Percentiles rank a stretch among this genome's conserved stretches.
Evolutionary conservation across 2,888 invertebrate genomes (phyloP).

Genomic region (Conops quadrifasciatus): DNA sequence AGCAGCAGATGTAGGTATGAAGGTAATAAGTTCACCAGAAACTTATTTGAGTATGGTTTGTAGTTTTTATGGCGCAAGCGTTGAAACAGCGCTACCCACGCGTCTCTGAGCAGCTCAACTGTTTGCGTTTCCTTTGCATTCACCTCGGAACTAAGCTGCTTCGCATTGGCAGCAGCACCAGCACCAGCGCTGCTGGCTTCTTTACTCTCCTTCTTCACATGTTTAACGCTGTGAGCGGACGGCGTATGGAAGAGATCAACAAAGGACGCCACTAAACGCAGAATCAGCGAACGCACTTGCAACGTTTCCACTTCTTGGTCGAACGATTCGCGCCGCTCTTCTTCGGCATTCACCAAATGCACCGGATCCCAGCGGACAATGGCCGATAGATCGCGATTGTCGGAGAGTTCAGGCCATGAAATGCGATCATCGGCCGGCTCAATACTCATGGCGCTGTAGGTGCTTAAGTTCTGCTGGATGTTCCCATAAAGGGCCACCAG

Average conservation of each 20-base stretch:
- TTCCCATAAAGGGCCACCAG: slow-evolving; percentile 67
- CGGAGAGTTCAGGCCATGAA: slow-evolving; percentile 70
- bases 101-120: slow-evolving; percentile 56
- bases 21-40: slow-evolving; percentile 65
- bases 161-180: slow-evolving; percentile 1
- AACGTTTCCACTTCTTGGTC: slow-evolving; percentile 62
- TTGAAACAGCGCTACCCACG: slow-evolving; percentile 60
- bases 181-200: slow-evolving; percentile 1
- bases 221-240: slow-evolving; percentile 37
- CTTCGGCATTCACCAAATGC: slow-evolving; percentile 54
- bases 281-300: slow-evolving; percentile 58
- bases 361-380: slow-evolving; percentile 77
- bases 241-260: slow-evolving; percentile 59
- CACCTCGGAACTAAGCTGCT: neutral
- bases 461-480: slow-evolving; percentile 65
- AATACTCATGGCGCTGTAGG: slow-evolving; percentile 70
- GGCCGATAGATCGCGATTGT: slow-evolving; percentile 81
- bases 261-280: slow-evolving; percentile 61
- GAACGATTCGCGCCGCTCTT: slow-evolving; percentile 59
- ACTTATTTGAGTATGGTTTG: slow-evolving; percentile 58
- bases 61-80: slow-evolving; percentile 59
- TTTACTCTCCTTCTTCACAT: slow-evolving; percentile 13
- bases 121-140: slow-evolving; percentile 50
- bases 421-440: slow-evolving; percentile 71
- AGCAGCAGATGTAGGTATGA: slow-evolving; percentile 61